Evolutionary conservation across 2,797 vertebrate species (phyloP).

Genomic region (Sebastes hopkinsi): DNA sequence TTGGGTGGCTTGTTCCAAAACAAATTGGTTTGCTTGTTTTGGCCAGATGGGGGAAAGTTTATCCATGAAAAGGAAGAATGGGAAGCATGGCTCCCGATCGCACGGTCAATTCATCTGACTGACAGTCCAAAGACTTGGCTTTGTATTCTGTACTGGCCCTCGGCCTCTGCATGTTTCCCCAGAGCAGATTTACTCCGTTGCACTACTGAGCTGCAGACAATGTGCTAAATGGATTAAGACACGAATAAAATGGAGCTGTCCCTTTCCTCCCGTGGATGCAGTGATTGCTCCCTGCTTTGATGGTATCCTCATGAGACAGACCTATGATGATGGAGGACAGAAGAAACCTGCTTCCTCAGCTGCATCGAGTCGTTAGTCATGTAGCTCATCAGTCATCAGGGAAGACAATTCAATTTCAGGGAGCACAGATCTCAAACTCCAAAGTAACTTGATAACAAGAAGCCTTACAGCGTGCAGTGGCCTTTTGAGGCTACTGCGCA

Average conservation of each 20-base stretch:
- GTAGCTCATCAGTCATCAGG: conserved; percentile 6
- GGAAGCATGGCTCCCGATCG: conserved; percentile 4
- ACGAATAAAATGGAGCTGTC: conserved; percentile 19
- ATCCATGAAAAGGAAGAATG: conserved; percentile 32
- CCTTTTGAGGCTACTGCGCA: background rate
- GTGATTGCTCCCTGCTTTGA: conserved; percentile 23
- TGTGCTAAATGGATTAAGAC: conserved; percentile 54
- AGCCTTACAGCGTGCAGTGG: background rate
- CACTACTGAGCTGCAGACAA: conserved; percentile 26
- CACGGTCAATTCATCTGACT: conserved; percentile 39
- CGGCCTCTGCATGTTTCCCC: background rate
- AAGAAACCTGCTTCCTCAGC: background rate
- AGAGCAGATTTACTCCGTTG: conserved; percentile 24
- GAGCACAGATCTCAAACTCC: background rate
- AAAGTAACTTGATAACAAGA: background rate
- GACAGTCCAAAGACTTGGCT: conserved; percentile 51
- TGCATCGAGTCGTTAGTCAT: conserved; percentile 13
- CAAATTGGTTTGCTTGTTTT: conserved; percentile 53
- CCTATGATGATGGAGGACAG: background rate
- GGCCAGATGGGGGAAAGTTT: conserved; percentile 31
- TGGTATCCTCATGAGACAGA: conserved; percentile 5
- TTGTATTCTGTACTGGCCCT: conserved; percentile 4
- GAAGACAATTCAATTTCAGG: background rate
- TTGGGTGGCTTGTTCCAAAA: conserved; percentile 1
- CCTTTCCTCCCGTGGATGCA: conserved; percentile 1